A percentile compares a stretch with the other conserved stretches of the same genome.
These are phyloP conservation scores for Lordiphosa mommai DNA, from an alignment of 1,140 invertebrate genomes.

Conservation along the genomic window DNA sequence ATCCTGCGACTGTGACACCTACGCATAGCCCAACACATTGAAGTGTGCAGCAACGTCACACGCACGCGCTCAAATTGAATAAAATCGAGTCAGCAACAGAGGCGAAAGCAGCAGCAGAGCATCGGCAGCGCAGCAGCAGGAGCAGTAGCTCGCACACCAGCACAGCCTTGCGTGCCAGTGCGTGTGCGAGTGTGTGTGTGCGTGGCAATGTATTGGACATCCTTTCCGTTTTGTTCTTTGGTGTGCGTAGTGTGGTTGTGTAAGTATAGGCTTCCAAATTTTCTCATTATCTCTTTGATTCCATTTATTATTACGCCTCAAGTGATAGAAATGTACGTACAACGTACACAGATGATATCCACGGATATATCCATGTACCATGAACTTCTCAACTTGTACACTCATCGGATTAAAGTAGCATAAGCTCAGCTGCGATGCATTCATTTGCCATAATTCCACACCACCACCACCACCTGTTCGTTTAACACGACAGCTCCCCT, in stretches of 20 bases:
- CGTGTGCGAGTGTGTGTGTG: slow-evolving; percentile 18
- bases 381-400: neutral
- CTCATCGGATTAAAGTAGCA: neutral
- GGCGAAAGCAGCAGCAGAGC: slow-evolving; percentile 13
- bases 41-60: slow-evolving; percentile 42
- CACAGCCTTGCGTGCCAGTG: slow-evolving; percentile 22
- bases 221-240: slow-evolving; percentile 59
- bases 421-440: no score
- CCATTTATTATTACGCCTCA: neutral
- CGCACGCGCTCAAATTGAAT: slow-evolving; percentile 49
- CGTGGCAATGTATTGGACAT: slow-evolving; percentile 63
- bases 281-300: neutral
- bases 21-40: slow-evolving; percentile 42
- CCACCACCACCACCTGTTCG: slow-evolving; percentile 16
- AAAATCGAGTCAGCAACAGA: slow-evolving; percentile 24
- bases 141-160: slow-evolving; percentile 18
- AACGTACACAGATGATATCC: neutral
- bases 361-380: neutral
- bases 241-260: slow-evolving; percentile 60
- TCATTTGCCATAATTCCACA: neutral
- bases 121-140: slow-evolving; percentile 4
- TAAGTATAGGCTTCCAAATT: slow-evolving; percentile 34
- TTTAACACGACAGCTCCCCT: slow-evolving; percentile 3
- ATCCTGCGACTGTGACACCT: slow-evolving; percentile 36
- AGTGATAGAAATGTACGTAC: neutral